Percentiles rank a stretch among this genome's conserved stretches.
These are phyloP conservation scores for Zaprionus africanus DNA, from an alignment of 1,140 invertebrate species.

Conservation along the genomic window DNA sequence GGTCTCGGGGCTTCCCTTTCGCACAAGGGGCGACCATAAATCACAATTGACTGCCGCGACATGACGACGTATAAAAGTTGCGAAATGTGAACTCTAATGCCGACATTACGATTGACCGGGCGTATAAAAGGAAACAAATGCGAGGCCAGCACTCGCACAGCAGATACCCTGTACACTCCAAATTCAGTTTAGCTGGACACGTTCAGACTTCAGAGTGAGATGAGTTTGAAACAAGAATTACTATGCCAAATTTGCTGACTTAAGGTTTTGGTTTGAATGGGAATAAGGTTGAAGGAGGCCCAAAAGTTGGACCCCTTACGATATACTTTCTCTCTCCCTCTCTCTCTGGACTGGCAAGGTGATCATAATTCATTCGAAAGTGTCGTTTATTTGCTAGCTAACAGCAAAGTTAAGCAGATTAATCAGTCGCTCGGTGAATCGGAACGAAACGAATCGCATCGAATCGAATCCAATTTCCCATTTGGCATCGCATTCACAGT, in stretches of 20 bases:
- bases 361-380: conserved; percentile 5
- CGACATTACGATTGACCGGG: conserved; percentile 2
- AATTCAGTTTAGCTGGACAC: no score
- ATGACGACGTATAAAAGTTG: neutral
- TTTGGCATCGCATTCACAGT: conserved; percentile 5
- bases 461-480: neutral
- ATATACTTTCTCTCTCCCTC: no score
- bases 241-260: no score
- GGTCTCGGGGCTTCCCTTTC: neutral
- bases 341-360: no score
- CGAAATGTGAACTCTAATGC: conserved; percentile 3
- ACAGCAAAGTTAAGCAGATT: conserved; percentile 2
- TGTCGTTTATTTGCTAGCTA: conserved; percentile 1
- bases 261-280: no score
- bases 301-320: no score
- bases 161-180: neutral
- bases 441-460: neutral
- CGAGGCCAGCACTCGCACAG: neutral
- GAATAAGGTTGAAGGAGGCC: no score
- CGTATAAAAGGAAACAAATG: neutral
- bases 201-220: no score
- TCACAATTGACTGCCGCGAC: conserved; percentile 9
- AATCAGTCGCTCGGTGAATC: conserved; percentile 5
- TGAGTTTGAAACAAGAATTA: no score
- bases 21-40: neutral